Conservation (phyloP, 1,140 invertebrate species). For the Oncopodura yosiiana region DNA sequence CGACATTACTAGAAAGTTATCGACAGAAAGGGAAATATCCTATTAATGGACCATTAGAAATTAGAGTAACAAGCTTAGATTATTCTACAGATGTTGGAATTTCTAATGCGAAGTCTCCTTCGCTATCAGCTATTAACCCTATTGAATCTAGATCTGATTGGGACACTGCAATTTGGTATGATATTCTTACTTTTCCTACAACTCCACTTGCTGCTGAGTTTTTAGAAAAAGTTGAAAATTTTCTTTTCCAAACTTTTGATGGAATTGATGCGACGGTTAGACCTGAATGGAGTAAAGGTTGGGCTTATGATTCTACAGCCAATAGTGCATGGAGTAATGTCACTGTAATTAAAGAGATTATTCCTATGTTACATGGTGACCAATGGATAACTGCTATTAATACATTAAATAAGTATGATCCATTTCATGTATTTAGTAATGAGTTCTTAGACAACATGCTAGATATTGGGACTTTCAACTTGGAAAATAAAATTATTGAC, state of each 20-base stretch:
- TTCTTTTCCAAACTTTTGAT: constrained; percentile 1
- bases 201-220: constrained; percentile 12
- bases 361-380: no score
- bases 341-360: neutral
- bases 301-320: constrained; percentile 1
- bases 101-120: neutral
- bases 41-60: constrained; percentile 15
- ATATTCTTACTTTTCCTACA: constrained; percentile 4
- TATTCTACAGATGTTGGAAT: neutral
- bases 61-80: constrained; percentile 18
- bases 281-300: constrained; percentile 25
- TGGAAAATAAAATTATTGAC: no score
- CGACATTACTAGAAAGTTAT: constrained; percentile 1
- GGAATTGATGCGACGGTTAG: neutral
- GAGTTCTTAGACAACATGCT: no score
- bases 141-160: neutral
- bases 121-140: neutral
- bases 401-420: no score
- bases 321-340: neutral
- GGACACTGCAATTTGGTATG: constrained; percentile 17
- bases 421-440: no score
- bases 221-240: constrained; percentile 14
- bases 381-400: no score
- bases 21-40: constrained; percentile 7
- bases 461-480: no score